A percentile compares a stretch with the other conserved stretches of the same genome.
These are phyloP conservation scores for Selene dorsalis DNA, from an alignment of 2,797 vertebrate genomes.

Conservation along the genomic window DNA sequence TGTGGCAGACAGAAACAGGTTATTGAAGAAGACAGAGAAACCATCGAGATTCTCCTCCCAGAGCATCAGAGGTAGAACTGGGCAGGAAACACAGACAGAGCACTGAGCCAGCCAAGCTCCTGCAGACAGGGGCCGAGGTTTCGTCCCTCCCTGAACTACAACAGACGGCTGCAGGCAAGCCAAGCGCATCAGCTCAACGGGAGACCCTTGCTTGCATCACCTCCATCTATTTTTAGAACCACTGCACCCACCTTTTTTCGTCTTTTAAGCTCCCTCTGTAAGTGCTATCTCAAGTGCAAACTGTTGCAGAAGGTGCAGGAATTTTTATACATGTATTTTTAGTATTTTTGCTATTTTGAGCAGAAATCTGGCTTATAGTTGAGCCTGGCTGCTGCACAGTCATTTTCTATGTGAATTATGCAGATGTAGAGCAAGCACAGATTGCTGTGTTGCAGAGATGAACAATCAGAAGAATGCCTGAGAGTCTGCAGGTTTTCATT, in stretches of 20 bases:
- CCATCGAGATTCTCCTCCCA: conserved; percentile 32
- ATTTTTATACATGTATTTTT: not conserved
- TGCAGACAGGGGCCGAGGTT: conserved; percentile 71
- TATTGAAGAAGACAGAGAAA: conserved; percentile 68
- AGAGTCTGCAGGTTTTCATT: conserved; percentile 54
- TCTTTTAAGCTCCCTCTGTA: conserved; percentile 44
- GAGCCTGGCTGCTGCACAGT: conserved; percentile 1
- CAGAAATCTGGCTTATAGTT: conserved; percentile 4
- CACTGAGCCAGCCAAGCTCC: conserved; percentile 65
- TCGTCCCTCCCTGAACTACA: conserved; percentile 75
- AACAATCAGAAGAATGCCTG: conserved; percentile 41
- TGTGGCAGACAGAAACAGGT: conserved; percentile 56
- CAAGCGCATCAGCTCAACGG: conserved; percentile 76
- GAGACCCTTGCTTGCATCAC: conserved; percentile 84
- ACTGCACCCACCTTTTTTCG: conserved; percentile 67
- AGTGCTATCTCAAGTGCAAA: conserved; percentile 53
- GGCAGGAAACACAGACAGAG: conserved; percentile 49
- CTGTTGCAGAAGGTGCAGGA: conserved; percentile 31
- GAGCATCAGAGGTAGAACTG: conserved; percentile 42
- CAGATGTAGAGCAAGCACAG: conserved; percentile 56
- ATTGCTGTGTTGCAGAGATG: conserved; percentile 43
- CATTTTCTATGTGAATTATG: conserved; percentile 39
- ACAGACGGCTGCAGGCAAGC: conserved; percentile 79
- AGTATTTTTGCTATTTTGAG: conserved; percentile 1
- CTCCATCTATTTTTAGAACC: conserved; percentile 83